phyloP scores from a whole-genome alignment of 2,797 vertebrate species.

The Staurois parvus region DNA sequence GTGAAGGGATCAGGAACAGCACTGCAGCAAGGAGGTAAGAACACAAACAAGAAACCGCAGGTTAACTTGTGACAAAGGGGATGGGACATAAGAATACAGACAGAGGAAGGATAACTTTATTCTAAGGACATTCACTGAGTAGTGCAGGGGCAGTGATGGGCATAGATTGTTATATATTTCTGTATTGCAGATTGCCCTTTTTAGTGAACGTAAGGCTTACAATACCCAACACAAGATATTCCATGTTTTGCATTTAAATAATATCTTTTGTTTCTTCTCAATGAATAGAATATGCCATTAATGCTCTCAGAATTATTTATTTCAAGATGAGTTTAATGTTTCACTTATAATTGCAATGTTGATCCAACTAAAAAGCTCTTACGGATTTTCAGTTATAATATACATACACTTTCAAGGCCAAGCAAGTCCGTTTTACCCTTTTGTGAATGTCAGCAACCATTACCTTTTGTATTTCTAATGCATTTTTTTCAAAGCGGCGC shows the following conservation, averaged over 20 bases:
- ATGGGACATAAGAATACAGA: too few relatives aligned
- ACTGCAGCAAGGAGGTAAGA: too few relatives aligned
- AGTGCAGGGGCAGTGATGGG: too few relatives aligned
- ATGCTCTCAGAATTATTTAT: constrained; percentile 3
- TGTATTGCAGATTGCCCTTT: too few relatives aligned
- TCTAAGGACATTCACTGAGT: too few relatives aligned
- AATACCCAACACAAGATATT: neutral
- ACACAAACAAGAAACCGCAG: too few relatives aligned
- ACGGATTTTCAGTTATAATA: constrained; percentile 27
- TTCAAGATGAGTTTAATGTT: neutral
- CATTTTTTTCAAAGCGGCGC: constrained; percentile 46
- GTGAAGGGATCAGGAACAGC: too few relatives aligned
- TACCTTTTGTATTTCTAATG: constrained; percentile 53
- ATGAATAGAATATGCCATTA: constrained; percentile 19
- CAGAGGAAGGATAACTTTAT: too few relatives aligned
- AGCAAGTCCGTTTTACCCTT: constrained; percentile 28
- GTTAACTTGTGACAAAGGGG: too few relatives aligned
- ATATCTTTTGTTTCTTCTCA: constrained; percentile 10
- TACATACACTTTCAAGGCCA: constrained; percentile 48
- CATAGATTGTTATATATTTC: too few relatives aligned
- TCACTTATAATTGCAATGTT: constrained; percentile 22
- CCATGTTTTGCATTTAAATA: neutral
- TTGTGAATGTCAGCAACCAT: constrained; percentile 48
- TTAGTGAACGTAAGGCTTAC: neutral
- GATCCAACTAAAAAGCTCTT: constrained; percentile 34